phyloP scores from a whole-genome alignment of 2,113 vertebrate genomes.

The Copsychus sechellarum region DNA sequence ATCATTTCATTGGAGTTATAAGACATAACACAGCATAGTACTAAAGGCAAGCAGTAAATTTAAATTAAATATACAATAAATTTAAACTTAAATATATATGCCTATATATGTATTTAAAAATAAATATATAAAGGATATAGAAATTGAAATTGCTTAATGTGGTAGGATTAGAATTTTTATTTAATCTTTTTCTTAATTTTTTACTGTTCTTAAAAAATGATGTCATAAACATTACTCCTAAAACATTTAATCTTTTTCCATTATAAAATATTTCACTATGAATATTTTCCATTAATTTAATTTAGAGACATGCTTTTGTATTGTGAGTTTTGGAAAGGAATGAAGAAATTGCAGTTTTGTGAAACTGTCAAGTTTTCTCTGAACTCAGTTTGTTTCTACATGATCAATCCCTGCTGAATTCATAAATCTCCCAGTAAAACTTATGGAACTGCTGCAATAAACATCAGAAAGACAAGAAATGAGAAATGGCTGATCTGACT shows the following conservation, averaged over 20 bases:
- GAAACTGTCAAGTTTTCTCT: background rate
- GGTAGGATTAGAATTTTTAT: background rate
- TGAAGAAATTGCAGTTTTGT: background rate
- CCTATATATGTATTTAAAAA: too few relatives aligned
- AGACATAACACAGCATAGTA: background rate
- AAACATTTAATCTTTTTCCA: background rate
- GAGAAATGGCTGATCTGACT: conserved; percentile 11
- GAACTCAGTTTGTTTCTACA: background rate
- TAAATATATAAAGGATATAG: background rate
- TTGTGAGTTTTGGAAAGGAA: background rate
- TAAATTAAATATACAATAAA: background rate
- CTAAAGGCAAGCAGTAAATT: background rate
- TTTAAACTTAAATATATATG: too few relatives aligned
- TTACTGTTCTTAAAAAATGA: background rate
- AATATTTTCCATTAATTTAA: background rate
- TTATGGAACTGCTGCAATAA: background rate
- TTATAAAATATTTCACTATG: background rate
- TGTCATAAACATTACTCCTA: background rate
- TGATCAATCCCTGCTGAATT: background rate
- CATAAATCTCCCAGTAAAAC: conserved; percentile 2
- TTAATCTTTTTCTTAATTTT: background rate
- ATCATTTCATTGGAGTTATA: background rate
- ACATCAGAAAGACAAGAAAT: background rate
- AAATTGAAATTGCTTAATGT: background rate
- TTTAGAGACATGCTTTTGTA: background rate